These are phyloP conservation scores for Frankliniella intonsa DNA, from an alignment of 2,888 invertebrate genomes.

Conservation along the genomic window DNA sequence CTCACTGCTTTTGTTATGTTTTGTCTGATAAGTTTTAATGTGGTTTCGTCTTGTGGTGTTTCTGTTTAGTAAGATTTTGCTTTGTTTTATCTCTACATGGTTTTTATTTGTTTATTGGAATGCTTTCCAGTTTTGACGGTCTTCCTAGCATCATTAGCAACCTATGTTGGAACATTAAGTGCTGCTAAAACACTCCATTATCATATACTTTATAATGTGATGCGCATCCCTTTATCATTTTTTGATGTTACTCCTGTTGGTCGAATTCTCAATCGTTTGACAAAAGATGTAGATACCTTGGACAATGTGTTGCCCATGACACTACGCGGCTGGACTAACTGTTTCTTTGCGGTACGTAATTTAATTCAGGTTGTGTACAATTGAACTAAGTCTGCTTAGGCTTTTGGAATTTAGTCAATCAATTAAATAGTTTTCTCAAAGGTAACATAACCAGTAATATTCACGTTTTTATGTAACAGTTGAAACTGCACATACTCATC, in stretches of 20 bases:
- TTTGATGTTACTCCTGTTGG: slow-evolving; percentile 78
- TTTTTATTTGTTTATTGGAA: slow-evolving; percentile 29
- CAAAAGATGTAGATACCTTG: slow-evolving; percentile 68
- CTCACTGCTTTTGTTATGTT: slow-evolving; percentile 21
- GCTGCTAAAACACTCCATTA: slow-evolving; percentile 58
- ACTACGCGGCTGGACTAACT: slow-evolving; percentile 58
- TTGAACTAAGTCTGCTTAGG: too few species aligned
- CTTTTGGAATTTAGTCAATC: too few species aligned
- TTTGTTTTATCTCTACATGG: slow-evolving; percentile 32
- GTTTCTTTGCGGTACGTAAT: slow-evolving; percentile 43
- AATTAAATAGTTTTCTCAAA: too few species aligned
- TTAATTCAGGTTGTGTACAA: not conserved
- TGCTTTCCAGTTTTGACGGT: slow-evolving; percentile 57
- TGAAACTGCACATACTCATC: too few species aligned
- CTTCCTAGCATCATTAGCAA: slow-evolving; percentile 61
- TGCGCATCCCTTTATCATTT: slow-evolving; percentile 66
- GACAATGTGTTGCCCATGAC: slow-evolving; percentile 68
- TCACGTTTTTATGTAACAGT: too few species aligned
- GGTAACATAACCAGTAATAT: too few species aligned
- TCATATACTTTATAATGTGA: slow-evolving; percentile 57
- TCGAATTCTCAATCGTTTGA: slow-evolving; percentile 72
- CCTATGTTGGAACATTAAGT: slow-evolving; percentile 61
- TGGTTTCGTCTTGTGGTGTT: slow-evolving; percentile 27
- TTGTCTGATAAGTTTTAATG: slow-evolving; percentile 31
- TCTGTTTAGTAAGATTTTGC: slow-evolving; percentile 33